A percentile compares a stretch with the other conserved stretches of the same genome.
Conservation (phyloP, 2,113 vertebrate genomes). For the Brienomyrus longianalis region DNA sequence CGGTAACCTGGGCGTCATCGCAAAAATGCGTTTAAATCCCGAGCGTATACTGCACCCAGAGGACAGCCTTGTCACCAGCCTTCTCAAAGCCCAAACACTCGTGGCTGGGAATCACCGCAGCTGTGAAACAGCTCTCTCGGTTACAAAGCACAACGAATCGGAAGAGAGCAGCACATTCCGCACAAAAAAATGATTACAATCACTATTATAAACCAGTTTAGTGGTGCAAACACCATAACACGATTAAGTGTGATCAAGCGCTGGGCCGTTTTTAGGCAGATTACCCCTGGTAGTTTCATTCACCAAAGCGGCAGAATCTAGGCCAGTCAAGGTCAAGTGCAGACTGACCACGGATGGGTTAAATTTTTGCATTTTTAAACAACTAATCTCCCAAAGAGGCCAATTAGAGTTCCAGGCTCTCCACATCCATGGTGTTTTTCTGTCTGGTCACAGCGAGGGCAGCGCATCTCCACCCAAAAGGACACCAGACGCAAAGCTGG, state of each 20-base stretch:
- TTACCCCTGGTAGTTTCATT: neutral
- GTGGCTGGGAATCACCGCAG: neutral
- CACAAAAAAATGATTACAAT: neutral
- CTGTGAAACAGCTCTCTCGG: neutral
- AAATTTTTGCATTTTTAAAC: neutral
- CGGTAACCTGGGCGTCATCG: neutral
- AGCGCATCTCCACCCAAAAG: neutral
- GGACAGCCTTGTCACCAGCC: neutral
- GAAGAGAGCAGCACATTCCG: neutral
- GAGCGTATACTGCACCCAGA: neutral
- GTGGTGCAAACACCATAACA: neutral
- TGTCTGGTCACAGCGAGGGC: neutral
- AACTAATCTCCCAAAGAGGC: neutral
- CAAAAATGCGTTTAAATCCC: neutral
- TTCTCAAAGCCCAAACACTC: neutral
- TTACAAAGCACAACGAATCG: neutral
- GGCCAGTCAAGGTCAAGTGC: neutral
- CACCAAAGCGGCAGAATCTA: neutral
- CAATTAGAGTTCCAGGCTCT: constrained; percentile 3
- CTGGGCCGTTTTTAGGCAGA: neutral
- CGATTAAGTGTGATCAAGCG: neutral
- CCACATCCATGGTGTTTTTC: neutral
- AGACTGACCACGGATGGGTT: neutral
- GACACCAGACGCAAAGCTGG: neutral
- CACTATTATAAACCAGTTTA: neutral